A percentile compares a stretch with the other conserved stretches of the same genome.
These are phyloP conservation scores for Xiphophorus birchmanni DNA, from an alignment of 2,797 vertebrate species.

Conservation along the genomic window DNA sequence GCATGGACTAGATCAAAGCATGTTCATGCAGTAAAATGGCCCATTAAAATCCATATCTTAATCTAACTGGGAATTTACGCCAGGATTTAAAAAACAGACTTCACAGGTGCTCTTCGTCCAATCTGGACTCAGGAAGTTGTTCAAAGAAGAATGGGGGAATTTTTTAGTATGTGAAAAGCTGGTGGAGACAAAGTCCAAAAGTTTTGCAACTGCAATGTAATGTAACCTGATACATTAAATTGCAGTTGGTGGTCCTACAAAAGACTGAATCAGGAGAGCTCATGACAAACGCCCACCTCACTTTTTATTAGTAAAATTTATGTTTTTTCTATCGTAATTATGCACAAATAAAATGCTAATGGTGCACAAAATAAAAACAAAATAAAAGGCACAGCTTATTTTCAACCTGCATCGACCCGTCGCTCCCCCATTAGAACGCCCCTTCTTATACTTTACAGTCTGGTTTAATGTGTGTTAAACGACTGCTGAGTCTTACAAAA, in stretches of 20 bases:
- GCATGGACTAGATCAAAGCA: background rate
- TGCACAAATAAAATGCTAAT: background rate
- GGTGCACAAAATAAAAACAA: background rate
- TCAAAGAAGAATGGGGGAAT: background rate
- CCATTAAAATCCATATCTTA: background rate
- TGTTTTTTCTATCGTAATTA: background rate
- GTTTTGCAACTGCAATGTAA: background rate
- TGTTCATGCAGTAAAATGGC: background rate
- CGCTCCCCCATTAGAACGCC: slow-evolving; percentile 32
- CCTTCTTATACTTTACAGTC: slow-evolving; percentile 19
- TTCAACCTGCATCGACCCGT: slow-evolving; percentile 32
- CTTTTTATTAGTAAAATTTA: background rate
- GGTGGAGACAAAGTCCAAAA: background rate
- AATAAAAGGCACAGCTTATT: slow-evolving; percentile 5
- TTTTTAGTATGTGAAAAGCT: background rate
- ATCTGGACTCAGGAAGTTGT: background rate
- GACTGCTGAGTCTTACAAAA: slow-evolving; percentile 2
- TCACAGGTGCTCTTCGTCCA: background rate
- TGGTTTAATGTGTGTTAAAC: slow-evolving; percentile 23
- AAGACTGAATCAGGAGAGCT: background rate
- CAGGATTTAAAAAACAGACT: background rate
- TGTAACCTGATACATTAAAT: no score
- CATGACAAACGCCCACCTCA: background rate
- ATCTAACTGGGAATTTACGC: background rate
- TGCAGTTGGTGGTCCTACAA: background rate